phyloP scores from a whole-genome alignment of 2,888 invertebrate species.

The Lamproptera curius region DNA sequence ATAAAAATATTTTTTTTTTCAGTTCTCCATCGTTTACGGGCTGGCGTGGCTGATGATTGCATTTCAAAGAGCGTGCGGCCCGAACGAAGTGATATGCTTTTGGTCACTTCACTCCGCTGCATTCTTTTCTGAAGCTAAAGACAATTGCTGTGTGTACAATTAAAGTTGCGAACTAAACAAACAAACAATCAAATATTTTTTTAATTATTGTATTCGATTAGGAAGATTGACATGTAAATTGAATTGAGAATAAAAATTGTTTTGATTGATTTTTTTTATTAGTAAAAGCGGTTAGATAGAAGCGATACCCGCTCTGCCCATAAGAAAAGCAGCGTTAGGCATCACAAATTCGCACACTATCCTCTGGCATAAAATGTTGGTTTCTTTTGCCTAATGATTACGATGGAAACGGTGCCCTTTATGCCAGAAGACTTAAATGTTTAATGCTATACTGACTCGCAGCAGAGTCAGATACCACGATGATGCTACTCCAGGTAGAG shows the following conservation, averaged over 20 bases:
- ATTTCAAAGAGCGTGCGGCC: constrained; percentile 35
- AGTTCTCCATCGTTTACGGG: constrained; percentile 73
- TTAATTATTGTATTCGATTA: too few relatives aligned
- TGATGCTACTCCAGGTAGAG: too few relatives aligned
- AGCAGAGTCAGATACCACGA: too few relatives aligned
- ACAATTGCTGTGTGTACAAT: neutral
- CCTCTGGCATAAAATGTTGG: too few relatives aligned
- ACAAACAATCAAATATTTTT: too few relatives aligned
- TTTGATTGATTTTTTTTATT: neutral
- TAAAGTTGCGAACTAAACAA: neutral
- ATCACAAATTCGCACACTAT: too few relatives aligned
- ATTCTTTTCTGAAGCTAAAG: neutral
- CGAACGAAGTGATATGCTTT: constrained; percentile 26
- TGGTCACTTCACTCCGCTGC: neutral
- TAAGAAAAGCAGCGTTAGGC: too few relatives aligned
- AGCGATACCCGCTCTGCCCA: too few relatives aligned
- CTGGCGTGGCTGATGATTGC: constrained; percentile 63
- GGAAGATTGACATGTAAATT: neutral
- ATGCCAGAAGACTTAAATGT: too few relatives aligned
- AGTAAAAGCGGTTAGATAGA: neutral
- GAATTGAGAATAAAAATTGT: neutral
- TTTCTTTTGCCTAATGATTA: too few relatives aligned
- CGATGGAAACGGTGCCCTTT: too few relatives aligned
- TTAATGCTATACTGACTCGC: too few relatives aligned
- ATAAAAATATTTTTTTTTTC: constrained; percentile 14